Conservation (phyloP, 2,888 invertebrate genomes). For the Caenorhabditis virilis region DNA sequence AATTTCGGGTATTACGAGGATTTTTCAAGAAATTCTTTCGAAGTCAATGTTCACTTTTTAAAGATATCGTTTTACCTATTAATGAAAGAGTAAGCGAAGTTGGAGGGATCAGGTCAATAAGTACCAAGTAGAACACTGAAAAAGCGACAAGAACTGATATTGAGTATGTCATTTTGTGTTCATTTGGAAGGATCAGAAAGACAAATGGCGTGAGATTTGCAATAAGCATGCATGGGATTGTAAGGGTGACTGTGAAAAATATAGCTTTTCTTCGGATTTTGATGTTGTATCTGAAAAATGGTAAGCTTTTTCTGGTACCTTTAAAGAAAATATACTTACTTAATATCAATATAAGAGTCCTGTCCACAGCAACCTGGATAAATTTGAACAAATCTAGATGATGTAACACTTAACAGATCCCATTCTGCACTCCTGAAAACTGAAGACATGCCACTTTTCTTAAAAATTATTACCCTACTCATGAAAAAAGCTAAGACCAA, state of each 20-base stretch:
- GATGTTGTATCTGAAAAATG: constrained; percentile 36
- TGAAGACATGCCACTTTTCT: background rate
- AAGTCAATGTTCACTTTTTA: background rate
- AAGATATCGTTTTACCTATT: constrained; percentile 74
- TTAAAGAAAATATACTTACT: constrained; percentile 6
- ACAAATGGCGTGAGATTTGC: constrained; percentile 54
- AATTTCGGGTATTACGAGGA: too few relatives aligned
- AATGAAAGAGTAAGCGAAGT: constrained; percentile 91
- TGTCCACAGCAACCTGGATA: constrained; percentile 60
- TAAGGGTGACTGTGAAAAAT: constrained; percentile 58
- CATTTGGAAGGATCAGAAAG: constrained; percentile 69
- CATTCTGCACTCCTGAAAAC: constrained; percentile 57
- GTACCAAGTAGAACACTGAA: constrained; percentile 95
- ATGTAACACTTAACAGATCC: constrained; percentile 56
- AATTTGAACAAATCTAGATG: constrained; percentile 53
- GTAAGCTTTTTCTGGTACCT: background rate
- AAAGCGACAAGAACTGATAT: constrained; percentile 91
- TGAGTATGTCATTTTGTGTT: constrained; percentile 94
- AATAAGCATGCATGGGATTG: constrained; percentile 65
- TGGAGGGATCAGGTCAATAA: constrained; percentile 96
- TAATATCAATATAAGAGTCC: constrained; percentile 56
- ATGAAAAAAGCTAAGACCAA: constrained; percentile 54
- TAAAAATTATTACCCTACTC: constrained; percentile 30
- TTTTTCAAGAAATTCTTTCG: too few relatives aligned
- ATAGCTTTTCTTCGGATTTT: constrained; percentile 53